Percentiles rank a stretch among this genome's conserved stretches.
These are phyloP conservation scores for Corythornis madagascariensis DNA, from an alignment of 2,113 vertebrate species.

Conservation along the genomic window DNA sequence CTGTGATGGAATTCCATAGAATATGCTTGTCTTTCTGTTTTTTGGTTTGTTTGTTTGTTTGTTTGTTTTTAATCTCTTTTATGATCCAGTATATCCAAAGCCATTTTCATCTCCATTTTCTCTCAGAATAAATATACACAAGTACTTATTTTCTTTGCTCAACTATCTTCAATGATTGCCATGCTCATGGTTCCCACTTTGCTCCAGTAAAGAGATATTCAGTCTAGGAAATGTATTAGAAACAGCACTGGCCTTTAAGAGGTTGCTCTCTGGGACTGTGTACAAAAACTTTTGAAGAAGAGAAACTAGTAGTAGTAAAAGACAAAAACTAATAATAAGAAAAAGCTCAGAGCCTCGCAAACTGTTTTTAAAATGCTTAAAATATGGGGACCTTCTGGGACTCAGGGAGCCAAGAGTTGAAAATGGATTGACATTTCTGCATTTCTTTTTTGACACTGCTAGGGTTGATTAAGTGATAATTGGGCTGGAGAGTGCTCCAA, in stretches of 20 bases:
- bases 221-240: neutral
- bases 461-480: constrained; percentile 53
- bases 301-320: neutral
- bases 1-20: neutral
- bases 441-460: constrained; percentile 35
- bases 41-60: neutral
- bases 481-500: neutral
- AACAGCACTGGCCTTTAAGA: neutral
- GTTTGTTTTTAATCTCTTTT: neutral
- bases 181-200: neutral
- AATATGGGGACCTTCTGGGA: neutral
- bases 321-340: neutral
- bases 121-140: neutral
- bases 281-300: neutral
- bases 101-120: neutral
- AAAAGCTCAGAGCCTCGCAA: neutral
- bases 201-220: neutral
- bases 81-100: neutral
- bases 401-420: neutral
- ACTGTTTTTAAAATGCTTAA: neutral
- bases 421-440: constrained; percentile 36
- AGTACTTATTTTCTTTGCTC: neutral
- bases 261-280: neutral
- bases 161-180: neutral
- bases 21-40: neutral